Conservation (phyloP, 2,888 invertebrate genomes). For the Ophion obscuratus region DNA sequence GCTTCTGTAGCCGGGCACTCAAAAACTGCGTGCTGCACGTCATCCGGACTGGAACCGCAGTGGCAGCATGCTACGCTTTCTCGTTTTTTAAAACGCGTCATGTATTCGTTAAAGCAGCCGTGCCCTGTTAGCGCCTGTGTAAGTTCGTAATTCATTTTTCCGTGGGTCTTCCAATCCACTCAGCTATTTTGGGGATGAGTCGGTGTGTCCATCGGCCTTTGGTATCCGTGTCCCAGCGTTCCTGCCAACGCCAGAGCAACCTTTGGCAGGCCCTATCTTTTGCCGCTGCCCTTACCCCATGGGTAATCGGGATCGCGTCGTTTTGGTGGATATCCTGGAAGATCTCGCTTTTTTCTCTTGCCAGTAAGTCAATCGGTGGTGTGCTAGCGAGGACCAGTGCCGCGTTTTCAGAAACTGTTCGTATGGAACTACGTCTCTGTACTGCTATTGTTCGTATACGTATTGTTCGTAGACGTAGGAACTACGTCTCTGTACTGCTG, state of each 20-base stretch:
- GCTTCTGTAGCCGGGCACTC: constrained; percentile 25
- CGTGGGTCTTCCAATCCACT: constrained; percentile 47
- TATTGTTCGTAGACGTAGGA: constrained; percentile 31
- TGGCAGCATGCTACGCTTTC: constrained; percentile 73
- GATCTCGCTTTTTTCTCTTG: constrained; percentile 32
- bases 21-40: constrained; percentile 44
- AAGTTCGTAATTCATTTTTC: constrained; percentile 59
- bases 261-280: constrained; percentile 17
- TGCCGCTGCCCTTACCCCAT: neutral
- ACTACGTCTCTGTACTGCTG: constrained; percentile 33
- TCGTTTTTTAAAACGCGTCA: constrained; percentile 60
- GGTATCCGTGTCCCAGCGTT: constrained; percentile 19
- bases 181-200: constrained; percentile 40
- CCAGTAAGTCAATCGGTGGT: constrained; percentile 46
- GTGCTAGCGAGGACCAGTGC: constrained; percentile 32
- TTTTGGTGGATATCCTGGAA: constrained; percentile 21
- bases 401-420: constrained; percentile 46
- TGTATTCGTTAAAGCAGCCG: constrained; percentile 68
- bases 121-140: constrained; percentile 70
- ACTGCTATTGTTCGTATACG: too few species aligned
- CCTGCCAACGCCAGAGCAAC: neutral
- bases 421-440: too few species aligned
- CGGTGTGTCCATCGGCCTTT: constrained; percentile 55
- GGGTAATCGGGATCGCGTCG: neutral
- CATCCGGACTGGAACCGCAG: constrained; percentile 50